Evolutionary conservation across 2,888 invertebrate species (phyloP).

Genomic region (Carcina quercana): DNA sequence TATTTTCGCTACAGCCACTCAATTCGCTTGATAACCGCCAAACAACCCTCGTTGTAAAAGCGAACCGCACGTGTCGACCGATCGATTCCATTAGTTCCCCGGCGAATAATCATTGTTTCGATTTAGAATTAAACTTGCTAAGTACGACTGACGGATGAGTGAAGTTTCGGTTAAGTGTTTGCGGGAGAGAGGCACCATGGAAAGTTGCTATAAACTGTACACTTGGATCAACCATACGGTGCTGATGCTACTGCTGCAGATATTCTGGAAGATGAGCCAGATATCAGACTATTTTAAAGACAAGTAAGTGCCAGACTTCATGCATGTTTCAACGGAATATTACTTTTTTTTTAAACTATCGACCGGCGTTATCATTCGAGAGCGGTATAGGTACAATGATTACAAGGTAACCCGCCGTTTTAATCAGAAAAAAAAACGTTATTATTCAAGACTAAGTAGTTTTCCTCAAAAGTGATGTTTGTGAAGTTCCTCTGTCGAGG

Average conservation of each 20-base stretch:
- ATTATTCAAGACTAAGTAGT: no score
- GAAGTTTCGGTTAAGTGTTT: constrained; percentile 53
- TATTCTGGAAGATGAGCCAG: constrained; percentile 69
- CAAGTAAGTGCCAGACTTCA: constrained; percentile 61
- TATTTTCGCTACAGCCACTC: constrained; percentile 41
- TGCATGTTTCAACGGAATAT: no score
- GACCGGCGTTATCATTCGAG: no score
- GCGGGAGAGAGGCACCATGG: constrained; percentile 60
- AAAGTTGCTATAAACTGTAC: constrained; percentile 62
- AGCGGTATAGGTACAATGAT: no score
- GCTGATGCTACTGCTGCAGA: constrained; percentile 63
- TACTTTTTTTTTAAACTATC: no score
- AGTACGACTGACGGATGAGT: constrained; percentile 60
- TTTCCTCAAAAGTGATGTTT: no score
- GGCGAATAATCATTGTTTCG: no score
- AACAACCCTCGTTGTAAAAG: constrained; percentile 34
- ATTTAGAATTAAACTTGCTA: constrained; percentile 28
- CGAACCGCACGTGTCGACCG: constrained; percentile 26
- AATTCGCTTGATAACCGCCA: constrained; percentile 32
- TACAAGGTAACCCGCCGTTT: no score
- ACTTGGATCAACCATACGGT: constrained; percentile 65
- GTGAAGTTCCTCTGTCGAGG: no score
- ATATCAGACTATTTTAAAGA: constrained; percentile 62
- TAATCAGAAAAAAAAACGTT: no score
- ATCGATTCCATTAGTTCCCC: no score